Conservation (phyloP, 1,140 invertebrate species). For the Diprion similis region DNA sequence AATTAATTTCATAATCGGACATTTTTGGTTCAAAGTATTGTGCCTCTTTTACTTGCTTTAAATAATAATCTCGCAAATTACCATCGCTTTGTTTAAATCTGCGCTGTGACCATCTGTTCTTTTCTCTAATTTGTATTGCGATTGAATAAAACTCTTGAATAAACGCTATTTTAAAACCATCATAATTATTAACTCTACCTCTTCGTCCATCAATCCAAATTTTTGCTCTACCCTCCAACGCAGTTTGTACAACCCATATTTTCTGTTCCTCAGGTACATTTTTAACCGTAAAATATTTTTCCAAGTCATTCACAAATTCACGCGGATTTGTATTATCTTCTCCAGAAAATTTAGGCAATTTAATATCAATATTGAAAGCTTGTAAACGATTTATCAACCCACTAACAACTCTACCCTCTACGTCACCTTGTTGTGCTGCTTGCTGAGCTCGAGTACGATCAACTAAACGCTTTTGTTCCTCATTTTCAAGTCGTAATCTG, state of each 20-base stretch:
- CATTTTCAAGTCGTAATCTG: not conserved
- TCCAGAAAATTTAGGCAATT: not conserved
- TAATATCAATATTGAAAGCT: not conserved
- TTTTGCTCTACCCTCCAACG: not conserved
- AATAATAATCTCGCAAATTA: conserved; percentile 24
- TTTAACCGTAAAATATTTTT: not conserved
- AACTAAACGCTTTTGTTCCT: not conserved
- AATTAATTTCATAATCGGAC: conserved; percentile 22
- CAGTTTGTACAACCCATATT: not conserved
- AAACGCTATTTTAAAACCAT: conserved; percentile 21
- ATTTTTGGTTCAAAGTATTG: conserved; percentile 23
- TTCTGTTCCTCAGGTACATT: not conserved
- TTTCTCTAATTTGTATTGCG: conserved; percentile 19
- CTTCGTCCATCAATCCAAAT: not conserved
- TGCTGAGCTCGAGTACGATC: not conserved
- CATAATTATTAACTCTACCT: not conserved
- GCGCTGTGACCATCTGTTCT: conserved; percentile 19
- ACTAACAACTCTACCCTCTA: not conserved
- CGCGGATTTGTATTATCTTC: conserved; percentile 3
- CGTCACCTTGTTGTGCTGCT: not conserved
- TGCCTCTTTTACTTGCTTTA: conserved; percentile 21
- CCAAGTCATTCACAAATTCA: not conserved
- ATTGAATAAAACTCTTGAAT: conserved; percentile 26
- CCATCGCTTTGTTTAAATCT: conserved; percentile 17
- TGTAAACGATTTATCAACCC: not conserved